Percentiles rank a stretch among this genome's conserved stretches.
Conservation (phyloP, 2,113 vertebrate genomes). For the Cyphomyrus plagiostoma region DNA sequence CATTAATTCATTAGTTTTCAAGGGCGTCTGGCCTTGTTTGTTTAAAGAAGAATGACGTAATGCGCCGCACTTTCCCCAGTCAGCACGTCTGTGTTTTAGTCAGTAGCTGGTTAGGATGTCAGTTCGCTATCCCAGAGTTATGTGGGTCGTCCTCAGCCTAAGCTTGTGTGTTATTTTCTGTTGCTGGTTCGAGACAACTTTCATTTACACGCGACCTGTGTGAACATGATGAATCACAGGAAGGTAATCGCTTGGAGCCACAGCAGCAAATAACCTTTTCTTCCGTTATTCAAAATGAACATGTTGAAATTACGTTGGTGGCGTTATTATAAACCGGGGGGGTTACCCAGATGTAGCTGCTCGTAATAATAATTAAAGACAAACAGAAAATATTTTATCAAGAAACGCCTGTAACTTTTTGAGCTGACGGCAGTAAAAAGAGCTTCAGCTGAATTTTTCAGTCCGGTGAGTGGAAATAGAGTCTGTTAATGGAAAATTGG, state of each 20-base stretch:
- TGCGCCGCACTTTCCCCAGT: background rate
- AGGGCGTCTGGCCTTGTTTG: background rate
- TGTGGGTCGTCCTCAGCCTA: background rate
- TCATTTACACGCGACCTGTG: background rate
- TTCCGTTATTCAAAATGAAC: background rate
- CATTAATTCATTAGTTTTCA: background rate
- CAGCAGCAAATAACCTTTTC: background rate
- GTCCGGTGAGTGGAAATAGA: background rate
- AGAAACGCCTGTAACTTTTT: constrained; percentile 4
- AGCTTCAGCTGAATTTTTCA: background rate
- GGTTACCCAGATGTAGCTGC: background rate
- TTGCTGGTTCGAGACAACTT: background rate
- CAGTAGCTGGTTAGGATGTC: background rate
- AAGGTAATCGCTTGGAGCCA: background rate
- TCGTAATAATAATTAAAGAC: background rate
- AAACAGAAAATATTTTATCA: background rate
- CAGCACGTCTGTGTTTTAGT: background rate
- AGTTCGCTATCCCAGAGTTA: background rate
- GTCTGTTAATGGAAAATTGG: background rate
- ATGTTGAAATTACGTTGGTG: background rate
- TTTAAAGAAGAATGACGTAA: background rate
- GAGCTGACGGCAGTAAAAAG: background rate
- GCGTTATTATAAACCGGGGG: background rate
- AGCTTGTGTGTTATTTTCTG: background rate
- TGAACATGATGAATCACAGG: background rate